Percentiles rank a stretch among this genome's conserved stretches.
Evolutionary conservation across 2,113 vertebrate genomes (phyloP).

Genomic region (Misgurnus anguillicaudatus): DNA sequence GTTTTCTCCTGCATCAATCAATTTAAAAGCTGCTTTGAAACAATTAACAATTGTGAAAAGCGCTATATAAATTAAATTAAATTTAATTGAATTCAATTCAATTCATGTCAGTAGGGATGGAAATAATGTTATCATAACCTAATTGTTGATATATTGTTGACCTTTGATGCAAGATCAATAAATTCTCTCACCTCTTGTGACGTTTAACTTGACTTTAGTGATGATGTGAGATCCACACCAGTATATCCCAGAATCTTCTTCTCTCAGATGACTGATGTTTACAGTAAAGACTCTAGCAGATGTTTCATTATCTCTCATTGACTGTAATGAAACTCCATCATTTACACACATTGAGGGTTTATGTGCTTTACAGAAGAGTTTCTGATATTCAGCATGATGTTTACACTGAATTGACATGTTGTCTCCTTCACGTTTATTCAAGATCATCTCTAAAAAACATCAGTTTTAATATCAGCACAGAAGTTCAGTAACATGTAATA

Average conservation of each 20-base stretch:
- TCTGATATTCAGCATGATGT: slow-evolving; percentile 13
- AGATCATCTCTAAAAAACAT: slow-evolving; percentile 6
- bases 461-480: not conserved
- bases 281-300: slow-evolving; percentile 45
- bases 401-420: slow-evolving; percentile 11
- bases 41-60: no score
- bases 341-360: slow-evolving; percentile 11
- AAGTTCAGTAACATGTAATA: not conserved
- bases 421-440: slow-evolving; percentile 27
- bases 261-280: slow-evolving; percentile 25
- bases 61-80: no score
- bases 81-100: no score
- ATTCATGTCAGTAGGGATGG: no score
- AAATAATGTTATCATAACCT: no score
- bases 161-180: no score
- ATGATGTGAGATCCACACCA: slow-evolving; percentile 47
- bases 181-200: no score
- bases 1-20: no score
- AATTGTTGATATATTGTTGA: no score
- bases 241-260: slow-evolving; percentile 60
- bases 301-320: not conserved
- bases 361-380: slow-evolving; percentile 12
- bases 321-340: slow-evolving; percentile 28
- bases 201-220: not conserved
- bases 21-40: no score